These are phyloP conservation scores for Eutolmus rufibarbis DNA, from an alignment of 2,888 invertebrate species.

Conservation along the genomic window DNA sequence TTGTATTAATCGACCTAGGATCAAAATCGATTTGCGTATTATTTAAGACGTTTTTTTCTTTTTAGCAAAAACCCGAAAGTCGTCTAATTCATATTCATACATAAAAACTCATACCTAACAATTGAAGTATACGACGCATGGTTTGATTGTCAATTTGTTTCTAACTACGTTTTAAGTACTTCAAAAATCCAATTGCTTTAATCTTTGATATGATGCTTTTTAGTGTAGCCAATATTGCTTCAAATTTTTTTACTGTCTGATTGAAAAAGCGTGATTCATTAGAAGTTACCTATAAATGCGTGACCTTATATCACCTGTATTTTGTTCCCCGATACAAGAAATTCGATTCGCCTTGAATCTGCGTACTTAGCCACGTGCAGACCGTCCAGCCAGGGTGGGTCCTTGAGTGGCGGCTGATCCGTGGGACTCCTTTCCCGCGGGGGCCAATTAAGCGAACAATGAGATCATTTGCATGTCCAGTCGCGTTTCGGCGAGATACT, in stretches of 20 bases:
- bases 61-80: neutral
- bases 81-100: neutral
- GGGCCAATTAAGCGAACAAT: constrained; percentile 14
- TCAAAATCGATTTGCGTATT: too few relatives aligned
- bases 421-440: neutral
- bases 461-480: constrained; percentile 33
- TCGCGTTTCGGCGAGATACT: neutral
- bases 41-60: neutral
- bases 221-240: neutral
- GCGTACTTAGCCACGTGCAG: neutral
- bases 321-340: neutral
- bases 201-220: neutral
- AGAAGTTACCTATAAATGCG: neutral
- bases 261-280: neutral
- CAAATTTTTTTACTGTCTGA: neutral
- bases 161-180: neutral
- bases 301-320: neutral
- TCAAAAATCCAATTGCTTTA: neutral
- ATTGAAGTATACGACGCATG: neutral
- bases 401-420: neutral
- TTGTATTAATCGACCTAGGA: too few relatives aligned
- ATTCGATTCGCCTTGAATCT: neutral
- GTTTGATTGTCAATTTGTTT: neutral
- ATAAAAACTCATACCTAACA: neutral
- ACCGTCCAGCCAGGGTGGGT: neutral